Percentiles rank a stretch among this genome's conserved stretches.
Evolutionary conservation across 2,113 vertebrate genomes (phyloP).

Genomic region (Nannospalax galili): DNA sequence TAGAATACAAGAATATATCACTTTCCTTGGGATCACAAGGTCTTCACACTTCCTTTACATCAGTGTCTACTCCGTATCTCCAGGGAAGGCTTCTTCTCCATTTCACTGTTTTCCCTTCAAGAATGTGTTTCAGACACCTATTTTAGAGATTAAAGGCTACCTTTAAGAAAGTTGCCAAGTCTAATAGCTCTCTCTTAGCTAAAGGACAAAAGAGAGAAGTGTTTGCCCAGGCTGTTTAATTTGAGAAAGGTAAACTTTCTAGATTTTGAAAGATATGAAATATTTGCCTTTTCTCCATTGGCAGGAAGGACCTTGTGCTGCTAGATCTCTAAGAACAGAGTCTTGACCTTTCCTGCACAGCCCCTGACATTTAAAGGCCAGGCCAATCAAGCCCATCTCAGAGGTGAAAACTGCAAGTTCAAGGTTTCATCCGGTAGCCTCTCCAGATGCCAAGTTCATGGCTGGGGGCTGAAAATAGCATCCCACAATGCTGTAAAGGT

Average conservation of each 20-base stretch:
- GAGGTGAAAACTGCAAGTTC: constrained; percentile 56
- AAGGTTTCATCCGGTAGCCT: not conserved
- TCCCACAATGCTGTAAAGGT: not conserved
- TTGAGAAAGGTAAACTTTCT: constrained; percentile 53
- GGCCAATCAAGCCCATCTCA: constrained; percentile 47
- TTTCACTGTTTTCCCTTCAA: constrained; percentile 21
- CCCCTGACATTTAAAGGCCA: constrained; percentile 79
- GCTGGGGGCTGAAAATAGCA: not conserved
- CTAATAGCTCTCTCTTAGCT: constrained; percentile 43
- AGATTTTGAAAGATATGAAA: constrained; percentile 49
- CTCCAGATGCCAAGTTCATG: not conserved
- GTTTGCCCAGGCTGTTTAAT: constrained; percentile 48
- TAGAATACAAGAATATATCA: not conserved
- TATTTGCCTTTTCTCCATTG: constrained; percentile 37
- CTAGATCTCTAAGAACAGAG: constrained; percentile 29
- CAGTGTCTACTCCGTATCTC: not conserved
- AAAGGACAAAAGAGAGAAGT: constrained; percentile 17
- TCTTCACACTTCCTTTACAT: not conserved
- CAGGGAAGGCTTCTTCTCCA: not conserved
- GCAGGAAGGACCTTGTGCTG: not conserved
- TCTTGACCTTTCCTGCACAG: constrained; percentile 52
- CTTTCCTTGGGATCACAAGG: not conserved
- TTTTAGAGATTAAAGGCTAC: constrained; percentile 30
- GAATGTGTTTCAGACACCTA: not conserved
- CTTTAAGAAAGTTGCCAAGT: constrained; percentile 43